Base-by-base conservation (phyloP, 2,888 invertebrate species). In the Dynastes tityus region DNA sequence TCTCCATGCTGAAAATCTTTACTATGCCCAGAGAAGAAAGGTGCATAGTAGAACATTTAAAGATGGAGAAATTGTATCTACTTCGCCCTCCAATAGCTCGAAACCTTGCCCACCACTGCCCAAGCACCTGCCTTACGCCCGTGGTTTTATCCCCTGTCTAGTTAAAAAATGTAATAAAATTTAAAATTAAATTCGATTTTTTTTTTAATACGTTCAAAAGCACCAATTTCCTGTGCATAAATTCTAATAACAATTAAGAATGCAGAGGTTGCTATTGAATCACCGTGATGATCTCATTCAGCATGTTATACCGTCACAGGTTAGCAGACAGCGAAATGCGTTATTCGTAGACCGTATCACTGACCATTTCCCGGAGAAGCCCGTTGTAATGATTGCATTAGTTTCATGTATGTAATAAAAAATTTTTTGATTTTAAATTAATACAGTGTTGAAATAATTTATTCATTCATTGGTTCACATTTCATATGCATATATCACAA, bases 201-300 rank as follows among this genome's bases (percentile, higher is more conserved):
- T 5, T 22, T 16, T 55, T 55, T 22, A 55, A 55, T 55, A 11
- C 13, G 22, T 4, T n/a, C 55, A 11, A 63, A 63, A 13, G 11
- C 32, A 27, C 11, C 22, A 61, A 68, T 29, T 68, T 68, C 68
- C 68, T 68, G 32, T 68, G 16, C 32, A 9, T 51, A 68, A 51
- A 51, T 29, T 51, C 22, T 8, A 51, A 11, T 51, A 13, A 13
- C 27, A 16, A 68, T 68, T 68, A 27, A 16, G 37, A 68, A 22
- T 49, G 68, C 27, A 65, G 45, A 65, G 22, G 37, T 13, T 40
- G 9, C 51, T 51, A 68, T 68, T 51, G 68, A 68, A 51, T 68
- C 68, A 51, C 11, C 49, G n/a, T 11, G 49, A 68, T 68, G 68
- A 68, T 68, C 68, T 68, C 68, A 68, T 68, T 51, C 8, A 13